Percentiles rank a stretch among this genome's conserved stretches.
phyloP scores from a whole-genome alignment of 2,888 invertebrate genomes.

The Scrobipalpa costella region DNA sequence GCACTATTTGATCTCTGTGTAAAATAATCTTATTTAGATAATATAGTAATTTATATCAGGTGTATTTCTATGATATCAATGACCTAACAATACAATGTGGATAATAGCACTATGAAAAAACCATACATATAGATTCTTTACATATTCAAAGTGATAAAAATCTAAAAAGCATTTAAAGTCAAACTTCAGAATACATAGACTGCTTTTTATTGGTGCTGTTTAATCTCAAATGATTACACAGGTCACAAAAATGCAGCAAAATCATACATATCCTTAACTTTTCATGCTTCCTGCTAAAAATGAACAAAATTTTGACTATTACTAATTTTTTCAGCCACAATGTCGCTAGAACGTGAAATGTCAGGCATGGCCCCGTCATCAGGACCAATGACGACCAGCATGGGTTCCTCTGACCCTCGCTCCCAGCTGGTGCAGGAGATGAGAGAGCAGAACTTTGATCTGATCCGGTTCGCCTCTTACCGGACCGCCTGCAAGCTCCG shows the following conservation, averaged over 20 bases:
- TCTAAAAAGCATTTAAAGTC: background rate
- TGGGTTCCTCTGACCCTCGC: constrained; percentile 82
- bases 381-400: constrained; percentile 33
- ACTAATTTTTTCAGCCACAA: constrained; percentile 32
- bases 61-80: too few relatives aligned
- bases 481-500: constrained; percentile 98
- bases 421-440: constrained; percentile 91
- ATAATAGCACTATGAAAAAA: too few relatives aligned
- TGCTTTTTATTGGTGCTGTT: too few relatives aligned
- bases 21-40: constrained; percentile 2
- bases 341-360: constrained; percentile 71
- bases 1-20: background rate
- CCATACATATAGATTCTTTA: too few relatives aligned
- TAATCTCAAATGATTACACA: too few relatives aligned
- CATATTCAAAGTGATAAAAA: too few relatives aligned
- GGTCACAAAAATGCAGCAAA: too few relatives aligned
- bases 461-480: constrained; percentile 98
- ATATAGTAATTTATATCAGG: background rate
- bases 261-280: too few relatives aligned
- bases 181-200: background rate
- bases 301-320: background rate
- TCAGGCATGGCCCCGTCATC: constrained; percentile 55
- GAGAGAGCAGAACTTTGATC: constrained; percentile 95
- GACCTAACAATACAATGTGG: too few relatives aligned
- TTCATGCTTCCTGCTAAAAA: too few relatives aligned